These are phyloP conservation scores for Gymnoscopelus braueri DNA, from an alignment of 2,797 vertebrate species.

Conservation along the genomic window DNA sequence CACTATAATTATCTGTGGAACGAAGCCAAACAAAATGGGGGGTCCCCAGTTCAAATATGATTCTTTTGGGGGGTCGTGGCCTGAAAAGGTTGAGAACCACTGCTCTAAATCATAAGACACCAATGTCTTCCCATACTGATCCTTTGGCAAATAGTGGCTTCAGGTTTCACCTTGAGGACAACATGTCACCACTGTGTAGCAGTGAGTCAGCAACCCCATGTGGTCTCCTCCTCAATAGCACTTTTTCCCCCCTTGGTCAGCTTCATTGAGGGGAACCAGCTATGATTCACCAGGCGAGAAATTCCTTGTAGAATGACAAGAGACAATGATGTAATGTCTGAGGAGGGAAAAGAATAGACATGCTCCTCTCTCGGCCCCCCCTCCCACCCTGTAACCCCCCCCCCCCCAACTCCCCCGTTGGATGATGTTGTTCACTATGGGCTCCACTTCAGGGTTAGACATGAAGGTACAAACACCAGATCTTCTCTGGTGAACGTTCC, in stretches of 20 bases:
- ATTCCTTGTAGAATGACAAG: slow-evolving; percentile 55
- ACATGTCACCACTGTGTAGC: slow-evolving; percentile 37
- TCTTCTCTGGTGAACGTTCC: slow-evolving; percentile 5
- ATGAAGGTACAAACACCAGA: slow-evolving; percentile 38
- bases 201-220: slow-evolving; percentile 54
- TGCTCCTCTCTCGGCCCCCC: slow-evolving; percentile 23
- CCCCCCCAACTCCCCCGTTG: background rate
- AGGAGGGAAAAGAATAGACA: slow-evolving; percentile 42
- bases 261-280: slow-evolving; percentile 36
- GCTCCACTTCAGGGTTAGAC: slow-evolving; percentile 35
- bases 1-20: too few relatives aligned
- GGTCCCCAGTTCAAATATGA: too few relatives aligned
- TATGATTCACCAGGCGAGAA: slow-evolving; percentile 71
- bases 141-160: slow-evolving; percentile 26
- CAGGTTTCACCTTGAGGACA: slow-evolving; percentile 58
- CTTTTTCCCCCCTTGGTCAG: slow-evolving; percentile 49
- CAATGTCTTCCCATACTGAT: too few relatives aligned
- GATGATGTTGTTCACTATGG: background rate
- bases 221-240: slow-evolving; percentile 29
- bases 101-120: too few relatives aligned
- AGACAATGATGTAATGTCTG: slow-evolving; percentile 78
- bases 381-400: slow-evolving; percentile 58
- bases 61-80: too few relatives aligned
- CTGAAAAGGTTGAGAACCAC: too few relatives aligned
- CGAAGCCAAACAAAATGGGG: too few relatives aligned